Evolutionary conservation across 2,797 vertebrate genomes (phyloP).

Genomic region (Crenuchus spilurus): DNA sequence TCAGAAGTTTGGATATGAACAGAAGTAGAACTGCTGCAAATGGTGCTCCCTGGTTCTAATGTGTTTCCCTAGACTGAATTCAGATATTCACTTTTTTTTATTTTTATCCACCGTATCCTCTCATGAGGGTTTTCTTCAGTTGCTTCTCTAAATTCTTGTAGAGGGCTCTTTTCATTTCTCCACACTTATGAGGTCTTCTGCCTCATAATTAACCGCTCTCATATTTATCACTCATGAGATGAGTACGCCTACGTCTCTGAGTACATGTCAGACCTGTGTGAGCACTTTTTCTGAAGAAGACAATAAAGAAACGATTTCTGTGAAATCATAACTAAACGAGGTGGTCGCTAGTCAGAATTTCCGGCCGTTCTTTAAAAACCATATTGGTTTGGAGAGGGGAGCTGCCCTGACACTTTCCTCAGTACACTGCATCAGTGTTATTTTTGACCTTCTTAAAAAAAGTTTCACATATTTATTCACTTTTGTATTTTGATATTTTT

Average conservation of each 20-base stretch:
- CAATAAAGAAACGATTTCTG: conserved; percentile 41
- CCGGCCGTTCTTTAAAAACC: conserved; percentile 31
- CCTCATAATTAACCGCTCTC: background rate
- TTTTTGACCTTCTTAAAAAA: no score
- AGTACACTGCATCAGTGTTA: conserved; percentile 51
- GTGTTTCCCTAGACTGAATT: conserved; percentile 44
- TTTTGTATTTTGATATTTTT: conserved; percentile 7
- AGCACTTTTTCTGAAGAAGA: background rate
- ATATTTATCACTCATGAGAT: background rate
- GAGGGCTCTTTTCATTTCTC: conserved; percentile 14
- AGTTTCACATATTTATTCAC: conserved; percentile 25
- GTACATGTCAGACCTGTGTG: background rate
- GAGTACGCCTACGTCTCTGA: background rate
- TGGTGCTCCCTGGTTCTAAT: background rate
- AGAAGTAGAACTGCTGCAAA: background rate
- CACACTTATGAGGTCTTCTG: conserved; percentile 1
- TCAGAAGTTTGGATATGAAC: background rate
- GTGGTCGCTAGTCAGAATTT: background rate
- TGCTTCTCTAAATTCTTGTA: conserved; percentile 44
- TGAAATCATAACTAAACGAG: conserved; percentile 40
- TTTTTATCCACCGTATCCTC: conserved; percentile 59
- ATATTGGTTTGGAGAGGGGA: conserved; percentile 52
- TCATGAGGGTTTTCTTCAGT: conserved; percentile 54
- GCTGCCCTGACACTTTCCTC: background rate
- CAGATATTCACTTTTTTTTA: conserved; percentile 53